Base-by-base conservation (phyloP, 2,797 vertebrate genomes). In the Spea hammondii region DNA sequence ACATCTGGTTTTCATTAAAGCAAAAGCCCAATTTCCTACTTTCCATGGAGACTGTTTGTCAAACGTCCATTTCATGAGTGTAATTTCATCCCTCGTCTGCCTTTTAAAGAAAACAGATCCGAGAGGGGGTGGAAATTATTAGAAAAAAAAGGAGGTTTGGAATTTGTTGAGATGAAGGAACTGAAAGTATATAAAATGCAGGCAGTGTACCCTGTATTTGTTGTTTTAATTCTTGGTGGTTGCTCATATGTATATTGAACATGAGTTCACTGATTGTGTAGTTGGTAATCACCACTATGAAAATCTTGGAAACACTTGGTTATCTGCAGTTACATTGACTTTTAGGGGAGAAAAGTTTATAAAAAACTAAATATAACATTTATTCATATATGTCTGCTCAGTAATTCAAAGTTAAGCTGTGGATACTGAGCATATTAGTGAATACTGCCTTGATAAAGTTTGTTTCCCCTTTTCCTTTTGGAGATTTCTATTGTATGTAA, bases 21-120 rank as follows among this genome's bases (percentile, higher is more conserved):
- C 6, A 65, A 73, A 84, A 48, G 17, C 65, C 74, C 8, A 79
- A 84, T 65, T 73, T 49, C 10, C 79, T 76, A 47, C 5, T 32
- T n/a, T 80, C 9, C 45, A 54, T 70, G 82, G 79, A 76, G 75
- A 77, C 17, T 67, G 5, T 76, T 83, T 85, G 73, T 79, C 85
- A 80, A 65, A 75, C 50, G 83, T 69, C 71, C 66, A 84, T 80
- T 84, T 78, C 65, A 83, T 86, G 83, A 82, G 7, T 82, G 80
- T 82, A 82, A 82, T 78, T 82, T 65, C 78, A 82, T 82, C 75
- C 80, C 80, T 74, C 51, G 74, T 74, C 65, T 80, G 79, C 79
- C 70, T 78, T 77, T 77, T 74, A 82, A 82, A 82, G 74, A 82
- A 77, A 82, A 82, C 62, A 78, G n/a, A 45, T 14, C 54, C 46